These are phyloP conservation scores for Sorex fumeus DNA, from an alignment of 2,113 vertebrate species.

Conservation along the genomic window DNA sequence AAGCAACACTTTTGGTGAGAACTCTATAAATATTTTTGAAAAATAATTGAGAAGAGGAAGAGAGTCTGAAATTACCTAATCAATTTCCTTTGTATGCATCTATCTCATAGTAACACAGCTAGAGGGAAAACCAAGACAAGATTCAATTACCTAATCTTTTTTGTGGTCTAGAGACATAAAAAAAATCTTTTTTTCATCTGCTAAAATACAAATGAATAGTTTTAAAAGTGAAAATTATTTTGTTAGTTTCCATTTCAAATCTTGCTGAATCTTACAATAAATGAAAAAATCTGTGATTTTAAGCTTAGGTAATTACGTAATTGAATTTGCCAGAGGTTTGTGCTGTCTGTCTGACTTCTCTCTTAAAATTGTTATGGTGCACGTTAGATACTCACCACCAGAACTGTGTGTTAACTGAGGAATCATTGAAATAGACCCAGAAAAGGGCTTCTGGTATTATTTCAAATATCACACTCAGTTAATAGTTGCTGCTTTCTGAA, in stretches of 20 bases:
- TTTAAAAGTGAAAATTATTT: neutral
- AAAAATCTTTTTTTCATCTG: slow-evolving; percentile 25
- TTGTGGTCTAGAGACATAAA: neutral
- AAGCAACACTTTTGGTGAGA: neutral
- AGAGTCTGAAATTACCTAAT: neutral
- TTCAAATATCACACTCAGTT: slow-evolving; percentile 66
- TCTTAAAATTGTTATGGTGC: slow-evolving; percentile 77
- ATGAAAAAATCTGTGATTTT: slow-evolving; percentile 71
- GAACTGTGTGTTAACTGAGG: slow-evolving; percentile 60
- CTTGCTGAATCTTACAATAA: slow-evolving; percentile 24
- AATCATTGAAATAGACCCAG: slow-evolving; percentile 71
- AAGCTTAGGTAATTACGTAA: slow-evolving; percentile 68
- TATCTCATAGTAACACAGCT: neutral
- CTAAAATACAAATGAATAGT: neutral
- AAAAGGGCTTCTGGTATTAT: slow-evolving; percentile 78
- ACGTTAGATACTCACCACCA: slow-evolving; percentile 73
- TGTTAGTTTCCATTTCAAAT: slow-evolving; percentile 65
- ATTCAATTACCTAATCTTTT: neutral
- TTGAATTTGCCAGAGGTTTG: slow-evolving; percentile 63
- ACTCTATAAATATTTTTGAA: neutral
- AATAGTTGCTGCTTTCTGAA: slow-evolving; percentile 67
- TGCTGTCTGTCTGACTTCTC: slow-evolving; percentile 72
- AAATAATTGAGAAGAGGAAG: neutral
- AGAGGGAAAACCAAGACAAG: neutral
- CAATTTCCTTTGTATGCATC: neutral